phyloP scores from a whole-genome alignment of 2,797 vertebrate genomes.

The Allobates femoralis region DNA sequence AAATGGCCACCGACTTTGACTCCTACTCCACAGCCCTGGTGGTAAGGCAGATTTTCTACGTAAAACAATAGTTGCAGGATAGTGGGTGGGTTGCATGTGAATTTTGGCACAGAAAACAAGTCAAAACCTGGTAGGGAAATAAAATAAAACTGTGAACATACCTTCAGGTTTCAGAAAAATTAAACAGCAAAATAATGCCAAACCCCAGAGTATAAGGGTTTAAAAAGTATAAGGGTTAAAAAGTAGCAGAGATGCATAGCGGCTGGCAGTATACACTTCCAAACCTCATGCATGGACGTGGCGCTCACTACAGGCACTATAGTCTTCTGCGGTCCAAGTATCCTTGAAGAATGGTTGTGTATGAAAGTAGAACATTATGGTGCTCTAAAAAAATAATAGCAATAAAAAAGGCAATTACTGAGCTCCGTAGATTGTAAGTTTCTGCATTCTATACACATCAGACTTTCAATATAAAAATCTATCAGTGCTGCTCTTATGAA shows the following conservation, averaged over 20 bases:
- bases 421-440: not conserved
- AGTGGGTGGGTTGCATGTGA: too few species aligned
- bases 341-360: not conserved
- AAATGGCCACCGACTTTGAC: too few species aligned
- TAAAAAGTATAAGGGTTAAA: not conserved
- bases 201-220: too few species aligned
- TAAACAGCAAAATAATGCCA: too few species aligned
- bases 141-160: too few species aligned
- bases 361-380: not conserved
- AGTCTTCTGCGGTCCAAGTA: not conserved
- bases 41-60: too few species aligned
- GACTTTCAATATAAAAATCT: constrained; percentile 18
- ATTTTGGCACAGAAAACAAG: too few species aligned
- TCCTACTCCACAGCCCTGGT: too few species aligned
- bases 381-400: not conserved
- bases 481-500: constrained; percentile 25
- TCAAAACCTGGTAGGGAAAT: too few species aligned
- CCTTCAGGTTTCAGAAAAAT: too few species aligned
- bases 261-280: not conserved
- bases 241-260: not conserved
- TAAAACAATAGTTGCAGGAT: too few species aligned
- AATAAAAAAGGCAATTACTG: constrained; percentile 8
- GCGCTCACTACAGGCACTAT: not conserved
- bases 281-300: not conserved
- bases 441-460: not conserved